Conservation (phyloP, 2,113 vertebrate genomes). For the Dromas ardeola region DNA sequence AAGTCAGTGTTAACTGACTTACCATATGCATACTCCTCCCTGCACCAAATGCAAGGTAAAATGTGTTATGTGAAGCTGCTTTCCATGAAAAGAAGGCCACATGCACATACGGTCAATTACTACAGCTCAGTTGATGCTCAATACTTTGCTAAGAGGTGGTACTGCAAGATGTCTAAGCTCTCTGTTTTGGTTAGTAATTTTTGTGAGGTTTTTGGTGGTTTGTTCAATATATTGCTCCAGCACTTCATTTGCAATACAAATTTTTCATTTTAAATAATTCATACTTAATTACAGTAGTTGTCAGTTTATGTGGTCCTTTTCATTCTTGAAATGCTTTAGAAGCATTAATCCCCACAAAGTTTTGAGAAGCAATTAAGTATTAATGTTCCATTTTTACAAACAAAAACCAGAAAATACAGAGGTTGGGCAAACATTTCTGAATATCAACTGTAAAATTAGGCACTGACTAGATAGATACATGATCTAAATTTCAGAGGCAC, state of each 20-base stretch:
- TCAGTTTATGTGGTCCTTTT: constrained; percentile 66
- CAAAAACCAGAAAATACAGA: constrained; percentile 59
- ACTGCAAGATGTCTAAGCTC: constrained; percentile 33
- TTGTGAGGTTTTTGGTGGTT: constrained; percentile 52
- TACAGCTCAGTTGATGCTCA: neutral
- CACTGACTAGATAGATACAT: constrained; percentile 49
- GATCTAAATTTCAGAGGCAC: constrained; percentile 60
- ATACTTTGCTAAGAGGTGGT: constrained; percentile 14
- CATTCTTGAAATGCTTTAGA: constrained; percentile 69
- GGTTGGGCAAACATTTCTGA: constrained; percentile 65
- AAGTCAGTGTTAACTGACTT: neutral
- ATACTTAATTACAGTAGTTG: constrained; percentile 66
- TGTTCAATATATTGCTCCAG: constrained; percentile 52
- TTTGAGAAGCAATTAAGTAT: constrained; percentile 66
- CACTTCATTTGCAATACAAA: constrained; percentile 68
- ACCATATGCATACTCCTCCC: neutral
- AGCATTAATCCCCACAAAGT: constrained; percentile 65
- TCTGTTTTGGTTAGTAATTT: constrained; percentile 47
- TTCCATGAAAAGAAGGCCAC: neutral
- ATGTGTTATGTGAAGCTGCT: neutral
- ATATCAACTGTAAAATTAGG: constrained; percentile 65
- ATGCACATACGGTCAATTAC: neutral
- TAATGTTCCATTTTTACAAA: constrained; percentile 63
- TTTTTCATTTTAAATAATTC: constrained; percentile 65
- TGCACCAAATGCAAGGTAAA: neutral